Conservation (phyloP, 2,113 vertebrate genomes). For the Scalopus aquaticus region DNA sequence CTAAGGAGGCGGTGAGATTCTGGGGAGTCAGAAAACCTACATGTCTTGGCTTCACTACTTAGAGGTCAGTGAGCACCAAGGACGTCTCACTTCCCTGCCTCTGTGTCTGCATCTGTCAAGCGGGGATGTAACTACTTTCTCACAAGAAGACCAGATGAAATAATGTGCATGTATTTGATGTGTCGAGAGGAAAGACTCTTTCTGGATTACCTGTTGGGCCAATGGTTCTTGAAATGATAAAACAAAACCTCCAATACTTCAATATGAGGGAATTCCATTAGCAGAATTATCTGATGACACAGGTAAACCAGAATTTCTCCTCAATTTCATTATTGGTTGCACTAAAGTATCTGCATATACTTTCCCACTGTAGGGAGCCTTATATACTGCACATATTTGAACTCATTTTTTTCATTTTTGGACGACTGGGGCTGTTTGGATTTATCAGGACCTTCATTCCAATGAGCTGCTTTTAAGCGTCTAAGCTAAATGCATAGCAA, state of each 20-base stretch:
- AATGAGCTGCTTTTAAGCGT: slow-evolving; percentile 2
- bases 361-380: neutral
- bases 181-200: neutral
- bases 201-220: neutral
- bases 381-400: neutral
- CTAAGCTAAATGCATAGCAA: neutral
- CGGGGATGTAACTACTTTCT: neutral
- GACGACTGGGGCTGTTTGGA: neutral
- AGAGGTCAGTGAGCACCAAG: neutral
- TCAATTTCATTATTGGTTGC: neutral
- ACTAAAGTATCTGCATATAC: neutral
- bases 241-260: neutral
- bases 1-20: neutral
- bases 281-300: neutral
- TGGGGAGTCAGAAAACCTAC: neutral
- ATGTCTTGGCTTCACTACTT: neutral
- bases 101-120: neutral
- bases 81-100: neutral
- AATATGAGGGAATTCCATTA: neutral
- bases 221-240: neutral
- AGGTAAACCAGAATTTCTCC: neutral
- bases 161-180: neutral
- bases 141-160: neutral
- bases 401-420: neutral
- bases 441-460: neutral